phyloP scores from a whole-genome alignment of 2,888 invertebrate species.

The Anaspis maculata region DNA sequence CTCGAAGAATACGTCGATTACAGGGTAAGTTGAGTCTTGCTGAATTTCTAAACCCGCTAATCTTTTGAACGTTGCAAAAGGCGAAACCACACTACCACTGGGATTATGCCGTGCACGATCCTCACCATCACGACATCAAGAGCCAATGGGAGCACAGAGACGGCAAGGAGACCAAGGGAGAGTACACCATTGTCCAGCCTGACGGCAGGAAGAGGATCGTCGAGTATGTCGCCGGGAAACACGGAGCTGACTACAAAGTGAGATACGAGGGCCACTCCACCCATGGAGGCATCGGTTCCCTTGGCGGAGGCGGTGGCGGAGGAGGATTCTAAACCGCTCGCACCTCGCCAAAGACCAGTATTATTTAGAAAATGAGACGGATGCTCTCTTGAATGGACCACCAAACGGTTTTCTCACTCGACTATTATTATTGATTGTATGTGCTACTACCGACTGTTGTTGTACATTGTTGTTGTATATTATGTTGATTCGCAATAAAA shows the following conservation, averaged over 20 bases:
- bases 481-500: conserved; percentile 27
- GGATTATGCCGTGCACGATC: conserved; percentile 35
- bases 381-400: conserved; percentile 5
- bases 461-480: conserved; percentile 22
- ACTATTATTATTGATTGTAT: too few species aligned
- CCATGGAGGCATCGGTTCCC: conserved; percentile 25
- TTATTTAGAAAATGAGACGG: conserved; percentile 8
- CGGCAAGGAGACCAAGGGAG: conserved; percentile 32
- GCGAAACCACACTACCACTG: conserved; percentile 35
- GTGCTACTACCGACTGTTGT: not conserved
- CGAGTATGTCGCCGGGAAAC: conserved; percentile 35
- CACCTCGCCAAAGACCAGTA: conserved; percentile 17
- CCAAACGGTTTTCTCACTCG: too few species aligned
- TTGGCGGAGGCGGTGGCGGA: conserved; percentile 14
- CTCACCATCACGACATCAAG: conserved; percentile 35
- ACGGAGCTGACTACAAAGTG: conserved; percentile 35
- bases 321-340: too few species aligned
- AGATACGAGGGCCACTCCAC: conserved; percentile 27
- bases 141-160: conserved; percentile 35
- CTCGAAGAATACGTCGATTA: conserved; percentile 35
- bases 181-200: conserved; percentile 34
- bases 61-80: conserved; percentile 14
- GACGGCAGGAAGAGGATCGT: conserved; percentile 37
- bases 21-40: conserved; percentile 25
- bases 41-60: too few species aligned